A percentile compares a stretch with the other conserved stretches of the same genome.
phyloP scores from a whole-genome alignment of 2,888 invertebrate genomes.

The Nezara viridula region DNA sequence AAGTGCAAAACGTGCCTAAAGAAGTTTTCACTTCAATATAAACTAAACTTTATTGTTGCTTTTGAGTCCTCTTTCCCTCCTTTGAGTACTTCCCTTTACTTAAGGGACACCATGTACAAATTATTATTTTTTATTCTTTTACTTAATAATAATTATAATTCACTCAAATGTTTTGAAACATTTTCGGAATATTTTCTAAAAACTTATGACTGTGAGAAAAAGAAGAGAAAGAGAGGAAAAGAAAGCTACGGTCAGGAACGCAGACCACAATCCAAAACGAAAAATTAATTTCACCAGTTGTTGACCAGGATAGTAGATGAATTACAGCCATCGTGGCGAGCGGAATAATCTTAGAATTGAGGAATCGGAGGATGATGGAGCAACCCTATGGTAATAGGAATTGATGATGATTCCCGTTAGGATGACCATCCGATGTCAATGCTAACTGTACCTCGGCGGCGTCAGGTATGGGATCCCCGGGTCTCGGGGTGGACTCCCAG shows the following conservation, averaged over 20 bases:
- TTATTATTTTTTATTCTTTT: too few species aligned
- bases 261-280: conserved; percentile 26
- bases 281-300: conserved; percentile 33
- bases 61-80: too few species aligned
- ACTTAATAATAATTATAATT: too few species aligned
- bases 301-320: neutral
- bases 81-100: too few species aligned
- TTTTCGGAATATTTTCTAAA: neutral
- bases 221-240: conserved; percentile 4
- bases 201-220: neutral
- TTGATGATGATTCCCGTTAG: conserved; percentile 3
- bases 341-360: conserved; percentile 12
- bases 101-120: too few species aligned
- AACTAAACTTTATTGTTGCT: too few species aligned
- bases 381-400: conserved; percentile 1
- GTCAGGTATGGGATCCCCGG: neutral
- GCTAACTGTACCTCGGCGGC: neutral
- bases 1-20: too few species aligned
- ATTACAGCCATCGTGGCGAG: neutral
- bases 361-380: conserved; percentile 32
- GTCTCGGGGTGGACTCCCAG: neutral
- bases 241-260: conserved; percentile 30
- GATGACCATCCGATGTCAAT: neutral
- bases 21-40: too few species aligned
- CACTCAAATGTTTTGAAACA: too few species aligned